These are phyloP conservation scores for Dryadula phaetusa DNA, from an alignment of 2,888 invertebrate species.

Conservation along the genomic window DNA sequence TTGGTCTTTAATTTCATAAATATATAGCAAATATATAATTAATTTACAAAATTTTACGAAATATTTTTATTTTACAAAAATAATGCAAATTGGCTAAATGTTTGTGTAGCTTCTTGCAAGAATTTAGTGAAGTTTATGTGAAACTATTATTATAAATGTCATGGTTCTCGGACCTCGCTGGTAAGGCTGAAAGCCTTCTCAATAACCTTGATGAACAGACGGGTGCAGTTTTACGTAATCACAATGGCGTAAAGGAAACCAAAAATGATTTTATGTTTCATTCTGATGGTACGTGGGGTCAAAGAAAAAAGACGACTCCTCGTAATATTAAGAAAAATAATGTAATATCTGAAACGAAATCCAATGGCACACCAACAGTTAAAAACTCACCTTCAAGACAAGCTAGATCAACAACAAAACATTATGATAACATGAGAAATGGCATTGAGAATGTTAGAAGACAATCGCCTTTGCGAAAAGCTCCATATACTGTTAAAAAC, in stretches of 20 bases:
- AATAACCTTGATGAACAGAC: slow-evolving; percentile 91
- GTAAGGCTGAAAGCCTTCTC: slow-evolving; percentile 89
- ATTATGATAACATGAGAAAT: slow-evolving; percentile 48
- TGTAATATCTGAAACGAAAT: slow-evolving; percentile 55
- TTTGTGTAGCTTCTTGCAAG: slow-evolving; percentile 1
- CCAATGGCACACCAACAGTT: slow-evolving; percentile 50
- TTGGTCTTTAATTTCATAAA: slow-evolving; percentile 14
- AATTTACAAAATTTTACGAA: not conserved
- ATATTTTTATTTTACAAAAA: not conserved
- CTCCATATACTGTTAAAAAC: slow-evolving; percentile 58
- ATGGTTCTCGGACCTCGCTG: slow-evolving; percentile 90
- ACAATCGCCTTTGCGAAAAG: slow-evolving; percentile 52
- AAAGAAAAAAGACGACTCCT: slow-evolving; percentile 53
- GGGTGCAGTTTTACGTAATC: slow-evolving; percentile 85
- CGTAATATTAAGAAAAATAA: slow-evolving; percentile 55
- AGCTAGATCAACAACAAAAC: slow-evolving; percentile 50
- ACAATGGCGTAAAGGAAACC: slow-evolving; percentile 57
- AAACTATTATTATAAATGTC: slow-evolving; percentile 81
- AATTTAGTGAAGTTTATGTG: slow-evolving; percentile 49
- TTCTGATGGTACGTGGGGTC: slow-evolving; percentile 53
- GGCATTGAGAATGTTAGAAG: slow-evolving; percentile 40
- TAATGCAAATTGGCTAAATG: slow-evolving; percentile 3
- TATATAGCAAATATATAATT: not conserved
- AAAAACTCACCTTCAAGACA: slow-evolving; percentile 53
- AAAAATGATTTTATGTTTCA: slow-evolving; percentile 54